phyloP scores from a whole-genome alignment of 2,113 vertebrate genomes.

The Pitta sordida region DNA sequence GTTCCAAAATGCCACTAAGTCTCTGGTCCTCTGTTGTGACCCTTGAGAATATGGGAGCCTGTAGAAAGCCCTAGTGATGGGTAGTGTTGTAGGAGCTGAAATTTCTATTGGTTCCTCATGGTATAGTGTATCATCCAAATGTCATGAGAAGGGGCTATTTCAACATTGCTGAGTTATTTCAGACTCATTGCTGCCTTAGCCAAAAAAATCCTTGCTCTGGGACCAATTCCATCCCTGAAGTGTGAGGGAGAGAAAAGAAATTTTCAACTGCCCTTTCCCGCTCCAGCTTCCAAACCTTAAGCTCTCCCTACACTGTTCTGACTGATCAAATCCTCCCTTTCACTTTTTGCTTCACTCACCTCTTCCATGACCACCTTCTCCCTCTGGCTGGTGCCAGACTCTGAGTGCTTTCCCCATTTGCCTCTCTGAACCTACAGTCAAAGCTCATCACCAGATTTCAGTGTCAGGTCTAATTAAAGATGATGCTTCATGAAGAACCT shows the following conservation, averaged over 20 bases:
- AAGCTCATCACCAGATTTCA: background rate
- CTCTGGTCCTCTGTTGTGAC: background rate
- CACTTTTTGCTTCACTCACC: background rate
- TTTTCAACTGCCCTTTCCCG: background rate
- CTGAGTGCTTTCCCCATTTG: background rate
- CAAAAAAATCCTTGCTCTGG: constrained; percentile 46
- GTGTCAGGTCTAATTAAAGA: background rate
- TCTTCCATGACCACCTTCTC: background rate
- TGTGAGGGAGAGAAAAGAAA: background rate
- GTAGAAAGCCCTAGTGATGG: background rate
- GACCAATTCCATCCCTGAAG: background rate
- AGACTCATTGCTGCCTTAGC: constrained; percentile 9
- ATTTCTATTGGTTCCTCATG: background rate
- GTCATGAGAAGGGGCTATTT: constrained; percentile 30
- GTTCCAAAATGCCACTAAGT: background rate
- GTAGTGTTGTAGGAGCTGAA: background rate
- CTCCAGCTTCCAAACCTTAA: background rate
- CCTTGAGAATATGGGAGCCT: background rate
- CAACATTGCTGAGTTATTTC: constrained; percentile 26
- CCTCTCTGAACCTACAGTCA: background rate
- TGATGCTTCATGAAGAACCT: background rate
- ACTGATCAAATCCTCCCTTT: background rate
- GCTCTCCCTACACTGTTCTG: background rate
- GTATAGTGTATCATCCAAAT: constrained; percentile 4
- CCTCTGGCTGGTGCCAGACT: background rate